Conservation (phyloP, 2,113 vertebrate species). For the Hippopotamus amphibius region DNA sequence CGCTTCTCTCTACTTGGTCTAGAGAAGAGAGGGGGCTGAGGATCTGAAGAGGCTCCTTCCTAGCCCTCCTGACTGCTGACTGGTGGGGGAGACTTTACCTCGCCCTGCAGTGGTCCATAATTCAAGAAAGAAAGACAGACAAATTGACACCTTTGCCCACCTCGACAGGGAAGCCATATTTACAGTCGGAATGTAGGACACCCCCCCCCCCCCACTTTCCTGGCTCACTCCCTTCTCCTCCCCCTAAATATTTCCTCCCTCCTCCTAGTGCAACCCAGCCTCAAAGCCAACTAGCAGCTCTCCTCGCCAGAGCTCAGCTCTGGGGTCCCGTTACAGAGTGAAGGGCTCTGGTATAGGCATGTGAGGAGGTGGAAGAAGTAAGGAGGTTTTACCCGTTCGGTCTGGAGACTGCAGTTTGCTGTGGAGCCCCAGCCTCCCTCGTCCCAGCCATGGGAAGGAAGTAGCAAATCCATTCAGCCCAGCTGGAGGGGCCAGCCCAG, state of each 20-base stretch:
- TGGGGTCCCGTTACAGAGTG: background rate
- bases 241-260: background rate
- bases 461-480: background rate
- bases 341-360: background rate
- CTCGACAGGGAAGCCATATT: background rate
- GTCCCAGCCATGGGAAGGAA: background rate
- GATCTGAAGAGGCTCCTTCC: background rate
- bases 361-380: background rate
- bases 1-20: background rate
- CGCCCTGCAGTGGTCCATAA: background rate
- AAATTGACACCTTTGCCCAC: background rate
- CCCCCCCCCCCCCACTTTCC: background rate
- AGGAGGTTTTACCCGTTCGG: background rate
- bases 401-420: background rate
- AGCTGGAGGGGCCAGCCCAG: background rate
- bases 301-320: background rate
- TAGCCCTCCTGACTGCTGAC: background rate
- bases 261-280: background rate
- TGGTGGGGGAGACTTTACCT: background rate
- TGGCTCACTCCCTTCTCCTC: background rate
- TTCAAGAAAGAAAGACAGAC: conserved; percentile 38
- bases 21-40: background rate
- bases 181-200: background rate
- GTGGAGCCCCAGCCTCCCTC: background rate
- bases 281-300: conserved; percentile 45